A percentile compares a stretch with the other conserved stretches of the same genome.
Conservation (phyloP, 2,113 vertebrate species). For the Gyps fulvus region DNA sequence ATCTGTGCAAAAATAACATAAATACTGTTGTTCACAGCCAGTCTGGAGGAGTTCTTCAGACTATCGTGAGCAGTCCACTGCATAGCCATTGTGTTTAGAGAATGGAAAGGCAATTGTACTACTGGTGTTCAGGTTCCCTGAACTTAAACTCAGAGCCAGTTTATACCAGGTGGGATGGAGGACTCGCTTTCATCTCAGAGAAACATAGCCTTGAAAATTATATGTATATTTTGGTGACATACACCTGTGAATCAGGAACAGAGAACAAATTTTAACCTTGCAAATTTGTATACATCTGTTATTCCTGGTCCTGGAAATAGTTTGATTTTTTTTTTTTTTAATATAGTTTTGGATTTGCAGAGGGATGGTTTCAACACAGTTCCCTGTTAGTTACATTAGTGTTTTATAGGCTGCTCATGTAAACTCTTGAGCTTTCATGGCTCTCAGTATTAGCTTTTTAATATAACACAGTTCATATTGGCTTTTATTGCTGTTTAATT, state of each 20-base stretch:
- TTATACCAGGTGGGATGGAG: neutral
- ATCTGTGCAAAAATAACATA: neutral
- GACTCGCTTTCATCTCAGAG: neutral
- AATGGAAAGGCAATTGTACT: neutral
- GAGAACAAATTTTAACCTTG: neutral
- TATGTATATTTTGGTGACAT: neutral
- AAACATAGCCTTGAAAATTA: neutral
- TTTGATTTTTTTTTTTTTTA: neutral
- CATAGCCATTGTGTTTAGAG: neutral
- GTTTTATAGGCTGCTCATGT: neutral
- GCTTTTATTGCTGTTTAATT: neutral
- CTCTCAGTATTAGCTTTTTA: neutral
- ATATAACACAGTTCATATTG: neutral
- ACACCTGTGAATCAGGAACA: neutral
- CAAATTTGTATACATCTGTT: neutral
- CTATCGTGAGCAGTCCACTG: neutral
- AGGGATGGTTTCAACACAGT: neutral
- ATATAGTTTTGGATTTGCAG: neutral
- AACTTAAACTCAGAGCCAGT: neutral
- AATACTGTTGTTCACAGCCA: neutral
- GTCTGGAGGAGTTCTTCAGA: neutral
- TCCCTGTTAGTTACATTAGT: neutral
- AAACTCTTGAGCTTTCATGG: neutral
- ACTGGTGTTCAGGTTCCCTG: neutral
- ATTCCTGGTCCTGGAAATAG: neutral